phyloP scores from a whole-genome alignment of 2,888 invertebrate species.

The Lissonota sp. region DNA sequence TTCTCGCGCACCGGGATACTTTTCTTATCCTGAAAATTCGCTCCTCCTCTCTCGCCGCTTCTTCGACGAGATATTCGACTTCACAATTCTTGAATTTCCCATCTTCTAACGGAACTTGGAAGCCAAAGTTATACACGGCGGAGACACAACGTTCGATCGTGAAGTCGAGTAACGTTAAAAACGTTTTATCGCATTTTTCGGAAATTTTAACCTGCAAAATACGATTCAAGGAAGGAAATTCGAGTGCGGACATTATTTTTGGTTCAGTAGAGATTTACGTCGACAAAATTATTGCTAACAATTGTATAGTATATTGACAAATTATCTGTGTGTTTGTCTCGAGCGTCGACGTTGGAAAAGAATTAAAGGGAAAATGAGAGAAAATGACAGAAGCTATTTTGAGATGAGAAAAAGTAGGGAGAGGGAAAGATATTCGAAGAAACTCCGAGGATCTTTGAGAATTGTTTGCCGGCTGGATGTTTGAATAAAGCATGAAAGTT shows the following conservation, averaged over 20 bases:
- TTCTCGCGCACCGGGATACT: not conserved
- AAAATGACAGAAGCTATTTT: constrained; percentile 47
- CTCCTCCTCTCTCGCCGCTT: constrained; percentile 8
- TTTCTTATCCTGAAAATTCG: constrained; percentile 16
- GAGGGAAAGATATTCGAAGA: constrained; percentile 31
- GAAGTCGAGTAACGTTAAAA: no score
- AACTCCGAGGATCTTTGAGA: constrained; percentile 62
- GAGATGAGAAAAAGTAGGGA: constrained; percentile 41
- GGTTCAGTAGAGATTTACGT: no score
- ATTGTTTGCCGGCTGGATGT: constrained; percentile 59
- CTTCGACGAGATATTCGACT: constrained; percentile 49
- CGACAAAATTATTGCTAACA: not conserved
- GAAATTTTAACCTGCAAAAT: no score
- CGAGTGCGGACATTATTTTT: no score
- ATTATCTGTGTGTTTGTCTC: not conserved
- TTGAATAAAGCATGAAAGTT: constrained; percentile 63
- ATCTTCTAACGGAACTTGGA: constrained; percentile 17
- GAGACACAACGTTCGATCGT: not conserved
- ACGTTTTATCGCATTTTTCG: no score
- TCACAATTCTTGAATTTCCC: constrained; percentile 41
- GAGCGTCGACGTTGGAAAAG: not conserved
- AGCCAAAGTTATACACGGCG: not conserved
- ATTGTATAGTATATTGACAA: not conserved
- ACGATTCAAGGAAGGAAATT: no score
- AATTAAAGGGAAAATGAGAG: constrained; percentile 28